Conservation (phyloP, 2,797 vertebrate genomes). For the Melopsittacus undulatus region DNA sequence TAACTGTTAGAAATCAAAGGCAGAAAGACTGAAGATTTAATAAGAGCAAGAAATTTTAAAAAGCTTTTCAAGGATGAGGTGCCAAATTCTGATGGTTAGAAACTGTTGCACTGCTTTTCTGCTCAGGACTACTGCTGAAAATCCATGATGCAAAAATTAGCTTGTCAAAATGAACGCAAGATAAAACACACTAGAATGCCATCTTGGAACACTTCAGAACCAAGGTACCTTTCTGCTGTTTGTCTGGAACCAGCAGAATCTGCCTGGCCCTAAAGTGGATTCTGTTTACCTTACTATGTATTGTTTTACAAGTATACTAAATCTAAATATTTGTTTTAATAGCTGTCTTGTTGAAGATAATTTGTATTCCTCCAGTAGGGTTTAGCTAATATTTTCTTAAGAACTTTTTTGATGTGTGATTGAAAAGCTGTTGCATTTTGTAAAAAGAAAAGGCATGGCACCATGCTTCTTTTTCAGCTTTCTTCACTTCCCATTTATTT, state of each 20-base stretch:
- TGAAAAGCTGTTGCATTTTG: neutral
- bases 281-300: neutral
- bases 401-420: neutral
- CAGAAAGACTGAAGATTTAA: neutral
- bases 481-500: neutral
- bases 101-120: neutral
- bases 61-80: neutral
- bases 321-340: neutral
- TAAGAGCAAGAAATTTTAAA: neutral
- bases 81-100: neutral
- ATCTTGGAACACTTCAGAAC: neutral
- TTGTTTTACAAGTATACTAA: neutral
- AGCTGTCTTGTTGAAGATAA: neutral
- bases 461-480: accelerated
- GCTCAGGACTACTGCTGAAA: neutral
- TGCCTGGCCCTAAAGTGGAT: neutral
- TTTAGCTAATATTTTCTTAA: neutral
- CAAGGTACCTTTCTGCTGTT: neutral
- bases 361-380: neutral
- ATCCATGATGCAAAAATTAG: neutral
- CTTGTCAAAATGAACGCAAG: neutral
- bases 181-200: neutral
- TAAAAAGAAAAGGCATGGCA: neutral
- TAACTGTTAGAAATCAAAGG: neutral
- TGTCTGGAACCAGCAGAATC: neutral